These are phyloP conservation scores for Paguma larvata DNA, from an alignment of 2,797 vertebrate genomes.

Conservation along the genomic window DNA sequence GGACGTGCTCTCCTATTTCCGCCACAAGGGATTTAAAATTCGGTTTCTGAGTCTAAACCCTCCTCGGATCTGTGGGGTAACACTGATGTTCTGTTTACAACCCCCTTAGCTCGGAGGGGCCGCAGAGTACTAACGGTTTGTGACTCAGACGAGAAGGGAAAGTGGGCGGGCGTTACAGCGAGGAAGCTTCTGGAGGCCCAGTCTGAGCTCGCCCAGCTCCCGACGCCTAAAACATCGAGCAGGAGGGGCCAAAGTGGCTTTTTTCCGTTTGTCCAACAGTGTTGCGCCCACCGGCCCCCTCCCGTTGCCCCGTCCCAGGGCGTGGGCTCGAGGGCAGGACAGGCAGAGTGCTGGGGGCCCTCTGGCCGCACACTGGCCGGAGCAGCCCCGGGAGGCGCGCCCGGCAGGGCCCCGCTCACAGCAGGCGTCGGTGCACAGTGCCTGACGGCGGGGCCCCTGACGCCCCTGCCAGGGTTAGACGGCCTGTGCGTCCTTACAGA, in stretches of 20 bases:
- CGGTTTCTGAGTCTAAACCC: background rate
- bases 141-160: background rate
- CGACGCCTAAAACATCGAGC: background rate
- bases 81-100: too few species aligned
- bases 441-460: too few species aligned
- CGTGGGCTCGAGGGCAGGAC: accelerated
- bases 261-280: accelerated
- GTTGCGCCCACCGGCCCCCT: background rate
- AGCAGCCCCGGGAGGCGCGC: background rate
- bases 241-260: background rate
- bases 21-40: accelerated
- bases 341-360: accelerated
- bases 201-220: background rate
- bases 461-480: too few species aligned
- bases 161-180: too few species aligned
- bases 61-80: too few species aligned
- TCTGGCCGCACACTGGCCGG: background rate
- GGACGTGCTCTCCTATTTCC: accelerated
- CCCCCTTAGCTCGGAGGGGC: accelerated
- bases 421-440: too few species aligned
- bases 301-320: background rate
- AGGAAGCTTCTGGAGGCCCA: background rate
- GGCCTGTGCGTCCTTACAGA: background rate
- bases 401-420: too few species aligned
- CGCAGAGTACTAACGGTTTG: accelerated